phyloP scores from a whole-genome alignment of 2,888 invertebrate species.

The Chalcis sispes region DNA sequence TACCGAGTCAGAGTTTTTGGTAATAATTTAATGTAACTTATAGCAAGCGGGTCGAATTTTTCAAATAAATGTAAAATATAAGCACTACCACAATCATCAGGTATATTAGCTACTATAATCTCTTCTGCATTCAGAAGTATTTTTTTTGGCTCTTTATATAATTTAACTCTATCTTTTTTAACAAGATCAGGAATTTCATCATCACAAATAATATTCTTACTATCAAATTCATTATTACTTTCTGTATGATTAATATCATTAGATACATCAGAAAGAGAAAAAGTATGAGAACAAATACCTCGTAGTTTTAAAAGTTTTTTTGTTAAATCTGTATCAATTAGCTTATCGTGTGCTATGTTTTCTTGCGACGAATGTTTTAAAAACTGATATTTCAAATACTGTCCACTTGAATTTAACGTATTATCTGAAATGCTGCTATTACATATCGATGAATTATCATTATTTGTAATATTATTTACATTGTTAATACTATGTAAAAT shows the following conservation, averaged over 20 bases:
- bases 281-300: not conserved
- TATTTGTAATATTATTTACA: not conserved
- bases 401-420: no score
- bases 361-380: no score
- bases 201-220: not conserved
- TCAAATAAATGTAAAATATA: slow-evolving; percentile 68
- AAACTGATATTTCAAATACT: no score
- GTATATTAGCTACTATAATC: slow-evolving; percentile 68
- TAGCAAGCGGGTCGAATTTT: slow-evolving; percentile 64
- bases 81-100: slow-evolving; percentile 57
- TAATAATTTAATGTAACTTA: slow-evolving; percentile 60
- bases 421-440: not conserved
- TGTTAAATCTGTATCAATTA: not conserved
- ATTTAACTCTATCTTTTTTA: not conserved
- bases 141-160: not conserved
- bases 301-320: slow-evolving; percentile 13
- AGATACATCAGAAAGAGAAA: not conserved
- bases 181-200: slow-evolving; percentile 42
- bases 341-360: not conserved
- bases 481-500: not conserved
- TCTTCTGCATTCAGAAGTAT: slow-evolving; percentile 60
- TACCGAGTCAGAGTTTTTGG: slow-evolving; percentile 60
- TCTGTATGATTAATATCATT: not conserved
- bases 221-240: not conserved
- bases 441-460: slow-evolving; percentile 18